phyloP scores from a whole-genome alignment of 2,888 invertebrate genomes.

The Limnephilus lunatus region DNA sequence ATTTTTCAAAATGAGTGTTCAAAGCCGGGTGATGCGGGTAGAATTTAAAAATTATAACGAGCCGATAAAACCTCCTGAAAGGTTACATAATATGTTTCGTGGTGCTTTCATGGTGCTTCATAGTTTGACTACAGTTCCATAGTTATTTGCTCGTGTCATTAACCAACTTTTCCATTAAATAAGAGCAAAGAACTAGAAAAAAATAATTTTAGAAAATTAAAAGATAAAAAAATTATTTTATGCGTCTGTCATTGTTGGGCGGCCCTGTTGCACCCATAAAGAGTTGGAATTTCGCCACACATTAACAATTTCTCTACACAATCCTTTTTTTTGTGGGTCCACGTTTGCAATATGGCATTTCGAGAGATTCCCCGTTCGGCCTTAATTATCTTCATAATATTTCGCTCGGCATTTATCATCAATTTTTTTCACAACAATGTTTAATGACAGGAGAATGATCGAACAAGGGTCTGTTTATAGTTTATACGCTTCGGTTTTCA shows the following conservation, averaged over 20 bases:
- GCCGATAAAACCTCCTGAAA: too few species aligned
- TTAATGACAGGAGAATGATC: slow-evolving; percentile 55
- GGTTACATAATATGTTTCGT: too few species aligned
- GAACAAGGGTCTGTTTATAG: slow-evolving; percentile 52
- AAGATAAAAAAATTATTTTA: too few species aligned
- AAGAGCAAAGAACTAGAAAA: neutral
- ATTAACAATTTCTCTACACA: slow-evolving; percentile 52
- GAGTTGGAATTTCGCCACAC: slow-evolving; percentile 59
- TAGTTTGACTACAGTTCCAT: too few species aligned
- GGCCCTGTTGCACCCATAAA: slow-evolving; percentile 22
- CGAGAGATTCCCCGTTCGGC: slow-evolving; percentile 17
- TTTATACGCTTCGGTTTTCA: slow-evolving; percentile 54
- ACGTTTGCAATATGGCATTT: slow-evolving; percentile 64
- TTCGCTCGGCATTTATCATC: slow-evolving; percentile 58
- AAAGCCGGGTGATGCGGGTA: too few species aligned
- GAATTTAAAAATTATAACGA: too few species aligned
- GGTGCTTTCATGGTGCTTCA: too few species aligned
- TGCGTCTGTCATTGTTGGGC: neutral
- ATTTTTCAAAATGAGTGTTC: too few species aligned
- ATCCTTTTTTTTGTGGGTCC: slow-evolving; percentile 56
- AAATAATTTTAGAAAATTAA: neutral
- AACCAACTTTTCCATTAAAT: too few species aligned
- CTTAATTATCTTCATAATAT: slow-evolving; percentile 58
- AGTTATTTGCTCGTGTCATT: too few species aligned
- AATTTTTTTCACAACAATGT: slow-evolving; percentile 47